phyloP scores from a whole-genome alignment of 1,140 invertebrate genomes.

The Pogonomyrmex barbatus region DNA sequence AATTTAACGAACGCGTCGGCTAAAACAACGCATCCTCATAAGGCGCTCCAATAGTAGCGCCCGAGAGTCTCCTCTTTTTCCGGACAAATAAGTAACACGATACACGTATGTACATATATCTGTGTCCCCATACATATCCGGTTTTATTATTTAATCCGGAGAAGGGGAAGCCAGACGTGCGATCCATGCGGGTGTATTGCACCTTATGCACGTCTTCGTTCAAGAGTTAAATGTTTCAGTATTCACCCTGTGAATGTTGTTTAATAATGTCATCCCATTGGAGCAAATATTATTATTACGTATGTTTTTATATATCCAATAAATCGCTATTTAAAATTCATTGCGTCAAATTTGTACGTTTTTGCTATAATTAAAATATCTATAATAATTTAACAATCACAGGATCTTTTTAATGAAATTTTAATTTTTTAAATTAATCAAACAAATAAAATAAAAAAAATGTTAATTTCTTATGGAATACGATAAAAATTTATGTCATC shows the following conservation, averaged over 20 bases:
- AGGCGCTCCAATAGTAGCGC: constrained; percentile 34
- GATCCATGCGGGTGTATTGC: constrained; percentile 30
- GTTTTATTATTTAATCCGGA: constrained; percentile 60
- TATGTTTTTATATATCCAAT: not conserved
- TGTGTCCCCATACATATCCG: constrained; percentile 46
- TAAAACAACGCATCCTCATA: constrained; percentile 46
- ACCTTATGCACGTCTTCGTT: not conserved
- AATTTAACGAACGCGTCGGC: constrained; percentile 34
- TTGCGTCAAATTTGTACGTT: not conserved
- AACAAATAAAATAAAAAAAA: constrained; percentile 1
- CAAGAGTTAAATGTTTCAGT: constrained; percentile 4
- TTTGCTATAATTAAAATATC: constrained; percentile 5
- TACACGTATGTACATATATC: constrained; percentile 49
- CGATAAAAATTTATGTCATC: not conserved
- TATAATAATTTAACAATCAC: not conserved
- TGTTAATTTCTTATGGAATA: not conserved
- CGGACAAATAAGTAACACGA: constrained; percentile 75
- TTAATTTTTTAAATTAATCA: not conserved
- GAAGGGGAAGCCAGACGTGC: not conserved
- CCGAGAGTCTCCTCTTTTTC: constrained; percentile 67
- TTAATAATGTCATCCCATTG: not conserved
- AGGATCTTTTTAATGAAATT: not conserved
- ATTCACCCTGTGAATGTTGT: not conserved
- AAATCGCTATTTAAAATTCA: not conserved
- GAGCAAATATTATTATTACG: not conserved